A percentile compares a stretch with the other conserved stretches of the same genome.
Evolutionary conservation across 1,140 invertebrate species (phyloP).

Genomic region (Rhopalosiphum padi): DNA sequence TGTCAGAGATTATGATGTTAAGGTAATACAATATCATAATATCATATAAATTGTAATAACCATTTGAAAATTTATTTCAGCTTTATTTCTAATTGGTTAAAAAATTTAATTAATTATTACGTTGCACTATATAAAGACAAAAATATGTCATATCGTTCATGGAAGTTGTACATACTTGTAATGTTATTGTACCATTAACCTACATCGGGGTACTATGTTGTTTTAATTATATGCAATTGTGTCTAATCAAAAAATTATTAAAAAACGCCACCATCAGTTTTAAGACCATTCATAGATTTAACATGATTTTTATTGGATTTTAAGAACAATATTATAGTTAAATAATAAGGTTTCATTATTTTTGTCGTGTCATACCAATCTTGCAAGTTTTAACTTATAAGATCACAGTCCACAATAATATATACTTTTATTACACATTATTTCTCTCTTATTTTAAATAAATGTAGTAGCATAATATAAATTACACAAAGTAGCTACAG

Average conservation of each 20-base stretch:
- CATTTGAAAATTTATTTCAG: neutral
- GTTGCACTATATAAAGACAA: neutral
- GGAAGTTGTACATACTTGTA: neutral
- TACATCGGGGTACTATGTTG: neutral
- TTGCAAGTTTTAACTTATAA: neutral
- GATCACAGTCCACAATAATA: neutral
- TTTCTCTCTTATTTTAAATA: neutral
- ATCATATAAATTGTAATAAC: neutral
- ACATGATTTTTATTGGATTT: constrained; percentile 19
- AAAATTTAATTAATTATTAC: neutral
- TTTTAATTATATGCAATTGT: neutral
- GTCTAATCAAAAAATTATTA: constrained; percentile 27
- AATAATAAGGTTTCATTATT: neutral
- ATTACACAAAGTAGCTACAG: neutral
- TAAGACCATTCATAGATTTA: neutral
- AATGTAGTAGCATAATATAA: neutral
- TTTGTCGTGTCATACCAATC: neutral
- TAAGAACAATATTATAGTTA: constrained; percentile 4
- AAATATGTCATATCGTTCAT: neutral
- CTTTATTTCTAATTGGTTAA: neutral
- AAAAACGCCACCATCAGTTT: neutral
- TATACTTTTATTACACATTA: neutral
- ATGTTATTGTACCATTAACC: neutral
- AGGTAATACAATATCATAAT: constrained; percentile 62
- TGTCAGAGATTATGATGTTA: constrained; percentile 66